Conservation (phyloP, 2,113 vertebrate genomes). For the Burhinus oedicnemus region DNA sequence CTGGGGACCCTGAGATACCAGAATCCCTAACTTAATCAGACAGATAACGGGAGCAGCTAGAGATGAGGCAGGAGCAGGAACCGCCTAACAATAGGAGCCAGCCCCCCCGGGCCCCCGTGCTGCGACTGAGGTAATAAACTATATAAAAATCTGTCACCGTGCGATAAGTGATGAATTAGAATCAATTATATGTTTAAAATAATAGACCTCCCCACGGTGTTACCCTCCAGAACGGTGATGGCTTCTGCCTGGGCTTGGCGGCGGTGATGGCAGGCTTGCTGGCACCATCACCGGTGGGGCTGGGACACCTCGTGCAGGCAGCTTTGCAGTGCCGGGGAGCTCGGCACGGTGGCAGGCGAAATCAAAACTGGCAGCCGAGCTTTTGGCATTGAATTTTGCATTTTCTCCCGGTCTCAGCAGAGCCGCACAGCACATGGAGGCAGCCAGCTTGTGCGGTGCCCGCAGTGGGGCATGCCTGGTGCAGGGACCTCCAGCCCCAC, state of each 20-base stretch:
- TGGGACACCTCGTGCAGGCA: not conserved
- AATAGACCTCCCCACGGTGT: slow-evolving; percentile 66
- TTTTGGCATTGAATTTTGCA: not conserved
- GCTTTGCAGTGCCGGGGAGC: not conserved
- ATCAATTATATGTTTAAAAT: slow-evolving; percentile 83
- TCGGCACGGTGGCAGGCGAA: not conserved
- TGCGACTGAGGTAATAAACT: slow-evolving; percentile 76
- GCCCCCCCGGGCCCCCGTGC: slow-evolving; percentile 58
- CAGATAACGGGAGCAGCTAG: slow-evolving; percentile 65
- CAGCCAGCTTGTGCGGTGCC: rapidly evolving
- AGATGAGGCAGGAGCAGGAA: slow-evolving; percentile 61
- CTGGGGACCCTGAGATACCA: slow-evolving; percentile 66
- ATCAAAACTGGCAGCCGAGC: not conserved
- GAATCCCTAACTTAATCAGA: slow-evolving; percentile 79
- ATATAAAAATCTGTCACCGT: slow-evolving; percentile 77
- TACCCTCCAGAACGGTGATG: slow-evolving; percentile 34
- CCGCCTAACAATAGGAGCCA: slow-evolving; percentile 56
- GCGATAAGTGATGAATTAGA: slow-evolving; percentile 82
- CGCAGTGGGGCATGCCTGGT: rapidly evolving
- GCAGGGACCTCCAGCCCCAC: rapidly evolving
- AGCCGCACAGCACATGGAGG: rapidly evolving
- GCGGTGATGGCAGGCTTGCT: not conserved
- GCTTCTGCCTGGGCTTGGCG: slow-evolving; percentile 46
- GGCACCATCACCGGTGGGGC: not conserved
- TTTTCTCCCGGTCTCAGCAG: not conserved